These are phyloP conservation scores for Lobophora halterata DNA, from an alignment of 2,888 invertebrate species.

Conservation along the genomic window DNA sequence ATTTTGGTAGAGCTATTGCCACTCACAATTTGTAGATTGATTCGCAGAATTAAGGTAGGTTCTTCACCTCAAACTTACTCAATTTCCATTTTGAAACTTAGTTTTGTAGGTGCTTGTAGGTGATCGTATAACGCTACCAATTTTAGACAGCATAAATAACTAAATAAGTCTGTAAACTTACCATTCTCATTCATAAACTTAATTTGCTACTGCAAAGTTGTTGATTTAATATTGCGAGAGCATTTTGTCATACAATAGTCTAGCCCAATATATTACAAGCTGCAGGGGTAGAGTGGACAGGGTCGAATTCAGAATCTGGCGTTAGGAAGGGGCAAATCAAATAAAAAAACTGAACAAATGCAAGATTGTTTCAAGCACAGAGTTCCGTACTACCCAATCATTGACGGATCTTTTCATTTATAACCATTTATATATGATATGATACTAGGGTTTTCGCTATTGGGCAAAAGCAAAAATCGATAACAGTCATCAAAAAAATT, in stretches of 20 bases:
- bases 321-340: not conserved
- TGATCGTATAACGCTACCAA: constrained; percentile 15
- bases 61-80: constrained; percentile 9
- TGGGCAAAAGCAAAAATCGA: too few relatives aligned
- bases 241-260: constrained; percentile 28
- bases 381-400: too few relatives aligned
- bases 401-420: too few relatives aligned
- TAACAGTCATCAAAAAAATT: too few relatives aligned
- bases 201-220: constrained; percentile 20
- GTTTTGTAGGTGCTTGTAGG: not conserved
- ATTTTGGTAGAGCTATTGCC: too few relatives aligned
- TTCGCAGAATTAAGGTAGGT: too few relatives aligned
- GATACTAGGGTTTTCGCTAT: too few relatives aligned
- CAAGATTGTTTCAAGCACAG: too few relatives aligned
- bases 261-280: constrained; percentile 16
- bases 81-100: constrained; percentile 3
- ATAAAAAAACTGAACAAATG: too few relatives aligned
- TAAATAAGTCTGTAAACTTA: constrained; percentile 21
- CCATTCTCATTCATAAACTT: constrained; percentile 22
- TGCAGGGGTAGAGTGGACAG: constrained; percentile 13
- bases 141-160: constrained; percentile 20
- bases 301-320: constrained; percentile 6
- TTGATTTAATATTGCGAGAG: constrained; percentile 16
- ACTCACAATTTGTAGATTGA: too few relatives aligned
- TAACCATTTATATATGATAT: too few relatives aligned